Evolutionary conservation across 2,888 invertebrate species (phyloP).

Genomic region (Adelphocoris suturalis): DNA sequence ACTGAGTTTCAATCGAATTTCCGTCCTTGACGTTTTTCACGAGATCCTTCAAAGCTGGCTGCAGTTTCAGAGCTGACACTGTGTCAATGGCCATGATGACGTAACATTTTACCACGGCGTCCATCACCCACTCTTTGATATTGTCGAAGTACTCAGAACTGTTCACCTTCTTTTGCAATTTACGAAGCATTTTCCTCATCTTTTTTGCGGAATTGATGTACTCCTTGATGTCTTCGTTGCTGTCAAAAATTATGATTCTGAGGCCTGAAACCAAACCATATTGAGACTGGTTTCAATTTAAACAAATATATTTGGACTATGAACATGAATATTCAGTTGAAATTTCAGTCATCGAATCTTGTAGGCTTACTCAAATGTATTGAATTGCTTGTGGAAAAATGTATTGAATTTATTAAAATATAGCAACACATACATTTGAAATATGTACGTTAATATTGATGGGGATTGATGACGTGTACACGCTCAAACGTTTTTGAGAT

Average conservation of each 20-base stretch:
- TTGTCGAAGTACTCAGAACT: conserved; percentile 56
- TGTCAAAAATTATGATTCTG: conserved; percentile 43
- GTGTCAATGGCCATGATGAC: conserved; percentile 53
- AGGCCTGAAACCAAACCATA: conserved; percentile 43
- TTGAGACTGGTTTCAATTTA: too few species aligned
- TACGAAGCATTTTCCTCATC: conserved; percentile 12
- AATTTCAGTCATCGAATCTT: too few species aligned
- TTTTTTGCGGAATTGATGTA: conserved; percentile 29
- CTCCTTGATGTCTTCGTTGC: conserved; percentile 50
- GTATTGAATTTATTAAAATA: too few species aligned
- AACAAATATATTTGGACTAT: too few species aligned
- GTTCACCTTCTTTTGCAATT: conserved; percentile 45
- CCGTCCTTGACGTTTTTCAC: conserved; percentile 54
- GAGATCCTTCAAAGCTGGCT: conserved; percentile 15
- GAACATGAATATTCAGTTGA: too few species aligned
- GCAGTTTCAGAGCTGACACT: conserved; percentile 20
- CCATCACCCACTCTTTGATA: conserved; percentile 61
- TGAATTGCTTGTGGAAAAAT: too few species aligned
- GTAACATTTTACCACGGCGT: conserved; percentile 57
- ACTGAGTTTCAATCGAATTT: conserved; percentile 55
- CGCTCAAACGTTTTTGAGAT: too few species aligned
- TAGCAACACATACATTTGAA: too few species aligned
- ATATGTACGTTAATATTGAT: too few species aligned
- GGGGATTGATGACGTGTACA: too few species aligned
- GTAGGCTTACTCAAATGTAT: too few species aligned